Conservation (phyloP, 2,113 vertebrate genomes). For the Spermophilus dauricus region DNA sequence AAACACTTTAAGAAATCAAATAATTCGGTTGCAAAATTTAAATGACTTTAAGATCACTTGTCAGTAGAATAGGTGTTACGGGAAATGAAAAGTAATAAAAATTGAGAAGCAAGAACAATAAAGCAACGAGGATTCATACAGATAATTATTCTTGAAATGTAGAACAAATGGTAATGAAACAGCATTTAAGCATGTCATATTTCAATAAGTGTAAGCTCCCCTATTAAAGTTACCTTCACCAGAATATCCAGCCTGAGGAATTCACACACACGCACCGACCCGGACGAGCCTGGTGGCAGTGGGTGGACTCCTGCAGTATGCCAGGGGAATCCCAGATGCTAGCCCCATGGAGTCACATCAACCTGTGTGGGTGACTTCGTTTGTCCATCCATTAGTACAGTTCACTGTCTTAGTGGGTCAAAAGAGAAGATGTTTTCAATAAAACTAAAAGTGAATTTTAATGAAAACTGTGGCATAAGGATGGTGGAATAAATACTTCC, state of each 20-base stretch:
- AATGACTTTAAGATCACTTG: background rate
- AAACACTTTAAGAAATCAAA: background rate
- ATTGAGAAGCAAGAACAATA: background rate
- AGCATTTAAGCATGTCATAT: fast-evolving
- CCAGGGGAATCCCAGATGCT: too few species aligned
- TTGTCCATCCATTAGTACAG: background rate
- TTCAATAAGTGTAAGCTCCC: background rate
- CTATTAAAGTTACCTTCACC: background rate
- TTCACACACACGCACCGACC: fast-evolving
- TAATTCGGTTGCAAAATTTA: background rate
- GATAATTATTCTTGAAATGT: background rate
- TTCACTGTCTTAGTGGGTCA: background rate
- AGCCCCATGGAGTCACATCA: too few species aligned
- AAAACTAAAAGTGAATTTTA: background rate
- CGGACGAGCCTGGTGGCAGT: too few species aligned
- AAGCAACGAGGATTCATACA: background rate
- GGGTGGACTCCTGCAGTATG: too few species aligned
- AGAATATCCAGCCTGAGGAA: background rate
- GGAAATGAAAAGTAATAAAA: constrained; percentile 17
- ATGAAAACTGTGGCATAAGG: background rate
- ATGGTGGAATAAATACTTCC: background rate
- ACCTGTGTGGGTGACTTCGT: fast-evolving
- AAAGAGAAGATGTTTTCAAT: background rate
- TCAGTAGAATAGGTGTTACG: background rate
- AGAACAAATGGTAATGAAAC: background rate